A percentile compares a stretch with the other conserved stretches of the same genome.
phyloP scores from a whole-genome alignment of 2,888 invertebrate genomes.

The Sepioteuthis lessoniana region DNA sequence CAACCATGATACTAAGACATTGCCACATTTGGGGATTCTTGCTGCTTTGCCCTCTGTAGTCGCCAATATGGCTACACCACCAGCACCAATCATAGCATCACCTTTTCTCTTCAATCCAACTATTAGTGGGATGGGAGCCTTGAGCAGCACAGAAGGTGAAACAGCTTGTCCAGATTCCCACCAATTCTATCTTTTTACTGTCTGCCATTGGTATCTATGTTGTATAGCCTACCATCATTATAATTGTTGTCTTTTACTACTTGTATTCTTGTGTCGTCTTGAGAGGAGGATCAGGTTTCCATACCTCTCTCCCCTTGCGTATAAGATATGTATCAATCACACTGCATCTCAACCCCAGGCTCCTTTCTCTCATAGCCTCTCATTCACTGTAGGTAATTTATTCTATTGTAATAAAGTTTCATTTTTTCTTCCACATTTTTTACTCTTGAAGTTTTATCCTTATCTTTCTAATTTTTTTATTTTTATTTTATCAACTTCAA shows the following conservation, averaged over 20 bases:
- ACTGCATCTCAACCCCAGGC: constrained; percentile 33
- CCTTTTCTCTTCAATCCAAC: background rate
- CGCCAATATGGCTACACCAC: background rate
- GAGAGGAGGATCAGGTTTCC: background rate
- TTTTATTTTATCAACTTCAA: background rate
- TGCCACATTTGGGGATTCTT: constrained; percentile 3
- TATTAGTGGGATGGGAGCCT: background rate
- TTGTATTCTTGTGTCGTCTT: background rate
- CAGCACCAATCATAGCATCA: constrained; percentile 33
- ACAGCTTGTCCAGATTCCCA: background rate
- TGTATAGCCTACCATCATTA: constrained; percentile 14
- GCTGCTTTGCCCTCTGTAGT: constrained; percentile 33
- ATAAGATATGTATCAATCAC: constrained; percentile 33
- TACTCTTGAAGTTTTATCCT: constrained; percentile 14
- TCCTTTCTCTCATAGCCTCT: background rate
- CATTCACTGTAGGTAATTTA: constrained; percentile 23
- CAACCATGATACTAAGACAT: constrained; percentile 33
- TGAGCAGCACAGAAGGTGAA: background rate
- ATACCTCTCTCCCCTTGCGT: background rate
- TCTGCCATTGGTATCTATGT: constrained; percentile 33
- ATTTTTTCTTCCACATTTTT: constrained; percentile 33
- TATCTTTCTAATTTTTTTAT: background rate
- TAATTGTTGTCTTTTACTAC: constrained; percentile 20
- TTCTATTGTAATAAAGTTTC: constrained; percentile 23
- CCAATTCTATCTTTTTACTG: background rate